A percentile compares a stretch with the other conserved stretches of the same genome.
phyloP scores from a whole-genome alignment of 2,888 invertebrate genomes.

The Tipula unca region DNA sequence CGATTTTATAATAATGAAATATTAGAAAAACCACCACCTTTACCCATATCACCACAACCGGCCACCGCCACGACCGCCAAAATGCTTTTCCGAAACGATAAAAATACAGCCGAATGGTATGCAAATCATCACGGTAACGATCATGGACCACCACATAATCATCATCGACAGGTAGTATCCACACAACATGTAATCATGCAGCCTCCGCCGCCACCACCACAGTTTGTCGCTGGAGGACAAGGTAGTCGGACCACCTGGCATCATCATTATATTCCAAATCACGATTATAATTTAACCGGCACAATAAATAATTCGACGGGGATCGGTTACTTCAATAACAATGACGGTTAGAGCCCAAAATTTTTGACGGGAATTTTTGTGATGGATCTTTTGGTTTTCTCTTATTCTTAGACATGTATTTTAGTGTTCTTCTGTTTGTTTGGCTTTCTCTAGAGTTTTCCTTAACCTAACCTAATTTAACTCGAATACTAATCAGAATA shows the following conservation, averaged over 20 bases:
- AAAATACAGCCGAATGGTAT: constrained; percentile 15
- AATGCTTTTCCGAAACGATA: background rate
- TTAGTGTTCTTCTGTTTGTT: background rate
- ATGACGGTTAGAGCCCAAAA: constrained; percentile 15
- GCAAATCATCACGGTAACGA: constrained; percentile 26
- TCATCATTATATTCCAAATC: constrained; percentile 31
- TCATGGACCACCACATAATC: constrained; percentile 26
- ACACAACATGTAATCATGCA: background rate
- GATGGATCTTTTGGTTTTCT: background rate
- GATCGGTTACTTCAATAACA: background rate
- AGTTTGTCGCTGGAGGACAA: constrained; percentile 17
- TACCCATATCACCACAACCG: constrained; percentile 42
- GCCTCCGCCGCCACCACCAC: constrained; percentile 19
- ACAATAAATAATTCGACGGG: background rate
- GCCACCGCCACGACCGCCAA: constrained; percentile 28
- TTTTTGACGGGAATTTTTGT: background rate
- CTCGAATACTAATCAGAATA: background rate
- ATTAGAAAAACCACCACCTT: constrained; percentile 41
- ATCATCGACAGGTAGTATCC: constrained; percentile 26
- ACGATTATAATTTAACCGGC: constrained; percentile 34
- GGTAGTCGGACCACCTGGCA: constrained; percentile 38
- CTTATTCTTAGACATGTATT: background rate
- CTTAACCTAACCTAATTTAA: background rate
- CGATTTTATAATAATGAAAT: background rate
- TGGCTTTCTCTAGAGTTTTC: background rate